Percentiles rank a stretch among this genome's conserved stretches.
Evolutionary conservation across 2,888 invertebrate genomes (phyloP).

Genomic region (Mechanitis mazaeus): DNA sequence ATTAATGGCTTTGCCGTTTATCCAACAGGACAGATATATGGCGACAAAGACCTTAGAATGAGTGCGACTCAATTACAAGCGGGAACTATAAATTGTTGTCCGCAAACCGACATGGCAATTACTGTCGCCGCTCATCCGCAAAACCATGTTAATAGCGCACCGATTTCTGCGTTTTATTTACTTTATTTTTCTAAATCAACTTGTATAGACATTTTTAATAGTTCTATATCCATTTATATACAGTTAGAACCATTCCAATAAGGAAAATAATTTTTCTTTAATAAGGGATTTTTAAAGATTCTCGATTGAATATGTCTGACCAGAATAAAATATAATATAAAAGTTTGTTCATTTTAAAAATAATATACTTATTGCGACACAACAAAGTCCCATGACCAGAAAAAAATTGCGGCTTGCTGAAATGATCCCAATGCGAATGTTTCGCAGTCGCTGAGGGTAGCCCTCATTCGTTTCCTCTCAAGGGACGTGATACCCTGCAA

Average conservation of each 20-base stretch:
- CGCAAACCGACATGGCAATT: constrained; percentile 71
- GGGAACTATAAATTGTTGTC: constrained; percentile 67
- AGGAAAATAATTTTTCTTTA: too few species aligned
- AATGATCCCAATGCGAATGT: constrained; percentile 33
- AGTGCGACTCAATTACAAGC: constrained; percentile 59
- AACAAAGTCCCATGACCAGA: constrained; percentile 14
- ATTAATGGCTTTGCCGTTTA: neutral
- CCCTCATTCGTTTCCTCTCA: constrained; percentile 55
- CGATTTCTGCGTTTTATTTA: constrained; percentile 65
- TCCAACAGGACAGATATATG: constrained; percentile 10
- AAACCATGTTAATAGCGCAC: constrained; percentile 71
- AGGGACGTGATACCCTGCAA: constrained; percentile 50
- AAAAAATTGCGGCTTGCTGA: constrained; percentile 26
- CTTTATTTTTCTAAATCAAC: constrained; percentile 39
- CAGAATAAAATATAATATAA: neutral
- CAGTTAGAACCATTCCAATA: too few species aligned
- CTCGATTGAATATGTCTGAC: neutral
- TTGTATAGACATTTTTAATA: too few species aligned
- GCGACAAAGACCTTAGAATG: constrained; percentile 21
- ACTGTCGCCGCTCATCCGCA: constrained; percentile 74
- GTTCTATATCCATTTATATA: too few species aligned
- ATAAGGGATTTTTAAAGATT: too few species aligned
- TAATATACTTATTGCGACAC: constrained; percentile 5
- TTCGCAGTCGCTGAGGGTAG: constrained; percentile 50
- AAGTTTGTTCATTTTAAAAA: neutral